Evolutionary conservation across 2,888 invertebrate species (phyloP).

Genomic region (Hipparchia semele): DNA sequence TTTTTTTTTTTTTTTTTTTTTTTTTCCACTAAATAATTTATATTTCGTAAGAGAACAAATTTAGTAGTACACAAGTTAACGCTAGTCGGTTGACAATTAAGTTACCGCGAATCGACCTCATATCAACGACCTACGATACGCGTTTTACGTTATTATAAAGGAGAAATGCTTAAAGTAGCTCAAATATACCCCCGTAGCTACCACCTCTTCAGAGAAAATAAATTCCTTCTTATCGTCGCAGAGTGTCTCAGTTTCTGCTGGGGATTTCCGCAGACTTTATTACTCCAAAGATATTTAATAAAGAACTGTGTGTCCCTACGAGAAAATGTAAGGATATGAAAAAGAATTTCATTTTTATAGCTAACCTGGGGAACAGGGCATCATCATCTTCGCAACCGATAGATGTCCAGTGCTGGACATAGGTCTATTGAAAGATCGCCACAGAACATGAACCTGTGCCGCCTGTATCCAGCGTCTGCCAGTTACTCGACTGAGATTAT

Average conservation of each 20-base stretch:
- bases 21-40: no score
- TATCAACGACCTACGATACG: no score
- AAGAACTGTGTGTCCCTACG: conserved; percentile 3
- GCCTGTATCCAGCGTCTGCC: no score
- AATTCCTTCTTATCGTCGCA: conserved; percentile 12
- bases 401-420: no score
- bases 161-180: neutral
- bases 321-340: neutral
- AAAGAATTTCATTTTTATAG: neutral
- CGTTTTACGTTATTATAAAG: neutral
- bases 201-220: conserved; percentile 1
- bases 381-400: neutral
- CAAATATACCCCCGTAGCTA: neutral
- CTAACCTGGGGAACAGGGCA: neutral
- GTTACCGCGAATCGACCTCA: no score
- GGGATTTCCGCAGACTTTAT: conserved; percentile 3
- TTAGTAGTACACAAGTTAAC: no score
- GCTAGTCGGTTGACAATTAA: no score
- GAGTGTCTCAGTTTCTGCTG: neutral
- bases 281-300: conserved; percentile 19
- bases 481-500: no score
- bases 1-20: no score
- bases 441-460: no score
- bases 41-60: no score
- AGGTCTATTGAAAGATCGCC: no score